Evolutionary conservation across 2,888 invertebrate species (phyloP), one percentile per base, ranked within the genome.

Genomic region (Drosophila nr. perissopoda): DNA sequence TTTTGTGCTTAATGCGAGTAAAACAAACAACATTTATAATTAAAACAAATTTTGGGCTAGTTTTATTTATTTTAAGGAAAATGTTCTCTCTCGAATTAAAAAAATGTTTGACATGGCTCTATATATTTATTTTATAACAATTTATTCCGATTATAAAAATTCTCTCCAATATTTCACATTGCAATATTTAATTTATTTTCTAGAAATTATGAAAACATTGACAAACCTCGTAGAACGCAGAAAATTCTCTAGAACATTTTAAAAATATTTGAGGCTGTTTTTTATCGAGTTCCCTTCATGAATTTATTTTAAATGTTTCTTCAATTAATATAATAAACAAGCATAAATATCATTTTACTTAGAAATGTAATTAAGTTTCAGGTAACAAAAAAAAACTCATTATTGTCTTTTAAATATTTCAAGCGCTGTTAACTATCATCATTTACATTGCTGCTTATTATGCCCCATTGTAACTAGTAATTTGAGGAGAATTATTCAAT

Each of bases 401-500:
- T 8, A 2, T 34, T 49, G 49, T 40, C 34, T 25, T 25, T 27
- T 11, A 18, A 27, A 18, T 4, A 31, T 42, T 49, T 25, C 5
- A 54, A 33, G 56, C 49, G 48, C 49, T 61, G 59, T 68, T 58
- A 68, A 68, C 27, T 53, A 53, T 54, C 58, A 56, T 51, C 58
- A 52, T 25, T 31, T 54, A 34, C 31, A 25, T n/a, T 21, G 8
- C n/a, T 21, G 27, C 64, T 57, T 70, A 77, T 82, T 78, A 72
- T 16, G 40, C n/a, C 33, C 51, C 61, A 79, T 69, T 76, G 74
- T 64, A 60, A 16, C 5, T 51, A 29, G 33, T 69, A 64, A 53
- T 58, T 70, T 64, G 29, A 21, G 46, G 13, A 33, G 29, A 36
- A 62, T 63, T 65, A 79, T 79, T 84, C 72, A 82, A 85, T 84